These are phyloP conservation scores for Crioceris asparagi DNA, from an alignment of 2,888 invertebrate species.

Conservation along the genomic window DNA sequence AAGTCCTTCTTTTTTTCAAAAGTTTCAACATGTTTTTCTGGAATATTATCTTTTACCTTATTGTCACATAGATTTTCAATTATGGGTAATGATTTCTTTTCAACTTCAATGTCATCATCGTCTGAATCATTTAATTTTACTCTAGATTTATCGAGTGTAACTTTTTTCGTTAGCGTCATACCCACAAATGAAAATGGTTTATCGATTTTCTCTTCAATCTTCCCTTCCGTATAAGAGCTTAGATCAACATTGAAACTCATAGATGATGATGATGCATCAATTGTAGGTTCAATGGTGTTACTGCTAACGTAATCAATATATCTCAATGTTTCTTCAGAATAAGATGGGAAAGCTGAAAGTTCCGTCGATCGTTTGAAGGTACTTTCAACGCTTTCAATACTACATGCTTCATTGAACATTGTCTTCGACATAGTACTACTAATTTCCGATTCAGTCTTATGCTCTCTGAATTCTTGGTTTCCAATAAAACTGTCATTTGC, in stretches of 20 bases:
- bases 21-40: neutral
- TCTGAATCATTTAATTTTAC: conserved; percentile 27
- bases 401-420: neutral
- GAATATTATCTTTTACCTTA: neutral
- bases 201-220: conserved; percentile 1
- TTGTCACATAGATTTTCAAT: conserved; percentile 17
- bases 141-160: conserved; percentile 23
- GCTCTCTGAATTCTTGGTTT: no score
- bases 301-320: no score
- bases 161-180: conserved; percentile 25
- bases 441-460: neutral
- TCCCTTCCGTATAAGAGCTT: no score
- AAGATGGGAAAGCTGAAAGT: neutral
- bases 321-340: neutral
- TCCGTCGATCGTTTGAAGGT: neutral
- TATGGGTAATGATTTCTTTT: conserved; percentile 16
- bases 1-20: conserved; percentile 3
- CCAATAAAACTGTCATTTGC: neutral
- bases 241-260: no score
- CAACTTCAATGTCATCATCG: conserved; percentile 20
- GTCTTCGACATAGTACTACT: neutral
- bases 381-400: neutral
- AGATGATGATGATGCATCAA: neutral
- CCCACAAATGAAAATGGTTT: conserved; percentile 25
- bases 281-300: neutral